Base-by-base conservation (phyloP, 64 coral and sea anemone genomes). In the Pocillopora verrucosa region DNA sequence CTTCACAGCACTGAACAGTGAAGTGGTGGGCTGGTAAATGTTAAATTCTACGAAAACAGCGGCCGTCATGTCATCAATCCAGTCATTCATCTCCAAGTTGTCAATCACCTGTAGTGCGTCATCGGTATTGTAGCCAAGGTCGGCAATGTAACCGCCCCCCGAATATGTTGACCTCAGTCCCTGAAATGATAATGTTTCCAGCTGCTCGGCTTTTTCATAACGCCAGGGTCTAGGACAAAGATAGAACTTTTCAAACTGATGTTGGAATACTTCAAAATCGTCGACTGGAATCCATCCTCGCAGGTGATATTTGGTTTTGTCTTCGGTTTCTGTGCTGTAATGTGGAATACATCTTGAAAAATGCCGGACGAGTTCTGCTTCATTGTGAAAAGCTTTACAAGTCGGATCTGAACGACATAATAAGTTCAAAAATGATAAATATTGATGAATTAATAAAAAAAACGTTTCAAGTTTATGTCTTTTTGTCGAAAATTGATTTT, bases 201-300 rank as follows among this genome's bases (percentile, higher is more conserved):
- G 75, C 20, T 58, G 22, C 35, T 89, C 63, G 10, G 75, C 72
- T 51, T 74, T 76, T 75, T 92, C 26, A 58, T 92, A 96, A 11
- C 94, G 90, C 94, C 94, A 96, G 13, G 94, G 80, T 36, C 76
- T 58, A 2, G 94, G 94, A 74, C 94, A 96, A 16, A 79, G 37
- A 25, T 92, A 80, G 5, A 51, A 38, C 22, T 64, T 62, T 64
- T 92, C 61, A 37, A 92, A 92, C 6, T 65, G 77, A 13, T 35
- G 77, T 80, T 80, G 13, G 20, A 92, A 79, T 1, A 20, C 57
- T 3, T 36, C 72, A 56, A 58, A 34, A 63, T 92, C 87, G 37
- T 56, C 0, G n/a, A 92, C 51, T 79, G 90, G 90, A 56, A 67
- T n/a, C 94, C 94, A 96, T 74, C 73, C 82, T 6, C 80, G 86